Base-by-base conservation (phyloP, 2,113 vertebrate species). In the Sorex fumeus region DNA sequence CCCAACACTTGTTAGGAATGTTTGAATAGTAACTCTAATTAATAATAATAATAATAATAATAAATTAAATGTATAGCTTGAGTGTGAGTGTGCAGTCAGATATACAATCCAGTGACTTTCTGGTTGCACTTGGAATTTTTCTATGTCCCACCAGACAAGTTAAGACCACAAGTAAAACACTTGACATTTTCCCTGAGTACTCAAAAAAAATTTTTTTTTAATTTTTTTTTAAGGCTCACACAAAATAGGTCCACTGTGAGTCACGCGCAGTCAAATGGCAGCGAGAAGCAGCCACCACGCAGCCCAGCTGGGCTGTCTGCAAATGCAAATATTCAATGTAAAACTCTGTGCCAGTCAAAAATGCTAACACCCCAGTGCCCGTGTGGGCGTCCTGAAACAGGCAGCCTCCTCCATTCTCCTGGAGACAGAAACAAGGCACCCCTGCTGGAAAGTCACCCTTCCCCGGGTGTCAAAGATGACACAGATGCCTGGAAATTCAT, bases 251-350 rank as follows among this genome's bases (percentile, higher is more conserved):
- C 74, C 57, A 77, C 11, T 0, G 4, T 80, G 87, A 94, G 70
- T 93, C 84, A 87, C n/a, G 8, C 30, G 27, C 1, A 25, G 82
- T 74, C 90, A 81, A 57, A 93, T 16, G 87, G 40, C 28, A 13
- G 45, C 19, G 16, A 0, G 16, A 92, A 57, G 64, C 76, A 62
- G 85, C 69, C 91, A 70, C 80, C 72, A 50, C 47, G 62, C 40
- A 34, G 70, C 32, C 45, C 72, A 25, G 78, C 0, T 74, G 90
- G 77, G 72, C 69, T 4, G 62, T 77, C 80, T 84, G 27, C 60
- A 82, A 90, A 82, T 71, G 75, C 74, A 93, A 94, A 93, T 69
- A 87, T 83, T 90, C 84, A 78, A 96, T 86, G 78, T 45, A 83
- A 96, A 74, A 64, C 16, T 72, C n/a, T 87, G 15, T 53, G 57